A percentile compares a stretch with the other conserved stretches of the same genome.
phyloP scores from a whole-genome alignment of 2,797 vertebrate species.

The Enteromius radiatus region DNA sequence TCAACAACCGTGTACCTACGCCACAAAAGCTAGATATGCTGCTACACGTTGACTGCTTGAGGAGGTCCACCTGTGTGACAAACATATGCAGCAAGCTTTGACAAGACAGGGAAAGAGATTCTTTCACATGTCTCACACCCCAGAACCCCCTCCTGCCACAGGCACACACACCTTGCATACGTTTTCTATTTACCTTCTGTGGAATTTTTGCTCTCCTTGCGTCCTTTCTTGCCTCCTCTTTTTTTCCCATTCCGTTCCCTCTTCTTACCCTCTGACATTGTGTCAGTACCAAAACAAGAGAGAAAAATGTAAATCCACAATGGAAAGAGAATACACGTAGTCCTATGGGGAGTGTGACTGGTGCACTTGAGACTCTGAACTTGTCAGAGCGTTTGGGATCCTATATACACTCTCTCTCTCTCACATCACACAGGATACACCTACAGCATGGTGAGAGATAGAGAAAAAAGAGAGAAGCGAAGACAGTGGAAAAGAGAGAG shows the following conservation, averaged over 20 bases:
- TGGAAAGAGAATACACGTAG: conserved; percentile 69
- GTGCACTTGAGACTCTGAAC: conserved; percentile 77
- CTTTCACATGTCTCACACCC: conserved; percentile 43
- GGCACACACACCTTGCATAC: conserved; percentile 50
- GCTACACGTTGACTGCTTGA: conserved; percentile 66
- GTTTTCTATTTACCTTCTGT: conserved; percentile 73
- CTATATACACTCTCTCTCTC: conserved; percentile 81
- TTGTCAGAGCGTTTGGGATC: conserved; percentile 75
- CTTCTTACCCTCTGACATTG: conserved; percentile 79
- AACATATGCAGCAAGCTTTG: conserved; percentile 71
- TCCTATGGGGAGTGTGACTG: conserved; percentile 76
- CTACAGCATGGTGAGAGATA: conserved; percentile 24
- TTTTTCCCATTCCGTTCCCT: conserved; percentile 77
- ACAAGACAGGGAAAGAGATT: conserved; percentile 71
- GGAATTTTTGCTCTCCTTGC: conserved; percentile 69
- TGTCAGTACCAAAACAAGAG: conserved; percentile 65
- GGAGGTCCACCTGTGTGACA: conserved; percentile 72
- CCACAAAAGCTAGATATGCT: conserved; percentile 69
- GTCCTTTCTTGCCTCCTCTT: conserved; percentile 74
- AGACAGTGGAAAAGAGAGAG: conserved; percentile 39
- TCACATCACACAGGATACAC: conserved; percentile 75
- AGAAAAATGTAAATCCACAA: conserved; percentile 75
- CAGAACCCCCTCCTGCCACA: conserved; percentile 27
- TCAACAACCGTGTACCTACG: conserved; percentile 57
- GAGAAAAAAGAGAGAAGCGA: conserved; percentile 20